These are phyloP conservation scores for Nycticorax nycticorax DNA, from an alignment of 2,113 vertebrate genomes.

Conservation along the genomic window DNA sequence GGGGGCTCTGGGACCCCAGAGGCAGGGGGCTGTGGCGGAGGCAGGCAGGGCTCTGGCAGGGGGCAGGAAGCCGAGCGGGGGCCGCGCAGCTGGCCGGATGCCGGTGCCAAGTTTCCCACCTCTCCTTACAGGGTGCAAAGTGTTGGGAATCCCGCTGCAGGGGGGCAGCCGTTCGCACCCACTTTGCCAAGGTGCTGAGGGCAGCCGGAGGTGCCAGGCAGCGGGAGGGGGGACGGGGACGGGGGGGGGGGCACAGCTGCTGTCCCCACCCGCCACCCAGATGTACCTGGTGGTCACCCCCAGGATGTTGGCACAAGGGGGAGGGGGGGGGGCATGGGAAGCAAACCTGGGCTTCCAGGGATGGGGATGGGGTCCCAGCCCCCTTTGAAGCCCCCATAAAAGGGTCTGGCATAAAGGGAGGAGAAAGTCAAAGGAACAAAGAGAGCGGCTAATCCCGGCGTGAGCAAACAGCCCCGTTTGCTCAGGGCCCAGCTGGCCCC, in stretches of 20 bases:
- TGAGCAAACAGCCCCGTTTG: slow-evolving; percentile 61
- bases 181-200: slow-evolving; percentile 18
- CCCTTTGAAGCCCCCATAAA: slow-evolving; percentile 66
- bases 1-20: neutral
- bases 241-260: neutral
- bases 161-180: slow-evolving; percentile 33
- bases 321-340: neutral
- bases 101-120: slow-evolving; percentile 55
- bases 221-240: fast-evolving
- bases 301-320: neutral
- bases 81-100: slow-evolving; percentile 16
- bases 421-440: slow-evolving; percentile 71
- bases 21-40: neutral
- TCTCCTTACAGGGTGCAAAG: slow-evolving; percentile 54
- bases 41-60: neutral
- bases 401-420: slow-evolving; percentile 23
- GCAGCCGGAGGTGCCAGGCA: neutral
- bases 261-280: neutral
- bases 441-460: slow-evolving; percentile 30
- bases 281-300: neutral
- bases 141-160: slow-evolving; percentile 9
- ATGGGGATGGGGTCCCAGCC: neutral
- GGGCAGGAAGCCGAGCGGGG: slow-evolving; percentile 6
- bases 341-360: neutral
- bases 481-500: slow-evolving; percentile 42